These are phyloP conservation scores for Cerastoderma edule DNA, from an alignment of 2,888 invertebrate species.

Conservation along the genomic window DNA sequence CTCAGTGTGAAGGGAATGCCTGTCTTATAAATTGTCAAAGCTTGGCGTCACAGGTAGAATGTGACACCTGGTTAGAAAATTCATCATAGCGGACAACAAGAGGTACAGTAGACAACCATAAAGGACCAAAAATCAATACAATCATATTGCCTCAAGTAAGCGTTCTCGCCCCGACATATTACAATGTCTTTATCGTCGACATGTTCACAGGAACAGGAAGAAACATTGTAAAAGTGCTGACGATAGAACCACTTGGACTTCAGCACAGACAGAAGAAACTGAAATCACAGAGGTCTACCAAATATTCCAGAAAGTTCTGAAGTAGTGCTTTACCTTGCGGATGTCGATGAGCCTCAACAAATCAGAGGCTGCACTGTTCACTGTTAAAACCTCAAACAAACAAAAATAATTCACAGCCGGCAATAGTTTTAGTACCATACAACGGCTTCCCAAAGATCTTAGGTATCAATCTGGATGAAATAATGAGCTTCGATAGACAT, in stretches of 20 bases:
- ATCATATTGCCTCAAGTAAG: slow-evolving; percentile 11
- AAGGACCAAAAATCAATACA: slow-evolving; percentile 11
- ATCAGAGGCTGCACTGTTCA: slow-evolving; percentile 26
- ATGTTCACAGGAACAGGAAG: slow-evolving; percentile 7
- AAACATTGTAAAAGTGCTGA: slow-evolving; percentile 21
- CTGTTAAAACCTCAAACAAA: neutral
- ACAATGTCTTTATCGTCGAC: slow-evolving; percentile 24
- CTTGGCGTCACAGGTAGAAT: neutral
- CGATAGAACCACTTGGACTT: slow-evolving; percentile 20
- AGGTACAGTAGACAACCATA: slow-evolving; percentile 4
- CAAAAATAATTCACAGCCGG: slow-evolving; percentile 5
- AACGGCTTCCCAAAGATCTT: slow-evolving; percentile 14
- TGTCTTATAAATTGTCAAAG: neutral
- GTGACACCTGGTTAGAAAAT: neutral
- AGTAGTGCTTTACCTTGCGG: slow-evolving; percentile 18
- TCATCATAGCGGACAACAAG: neutral
- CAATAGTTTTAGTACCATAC: neutral
- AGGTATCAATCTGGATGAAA: slow-evolving; percentile 24
- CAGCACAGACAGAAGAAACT: neutral
- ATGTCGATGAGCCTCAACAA: slow-evolving; percentile 12
- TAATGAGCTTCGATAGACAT: slow-evolving; percentile 15
- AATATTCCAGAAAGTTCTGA: neutral
- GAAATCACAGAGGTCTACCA: slow-evolving; percentile 11
- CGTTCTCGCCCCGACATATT: neutral
- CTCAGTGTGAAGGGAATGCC: slow-evolving; percentile 9